These are phyloP conservation scores for Australoheros scitulus DNA, from an alignment of 2,113 vertebrate species.

Conservation along the genomic window DNA sequence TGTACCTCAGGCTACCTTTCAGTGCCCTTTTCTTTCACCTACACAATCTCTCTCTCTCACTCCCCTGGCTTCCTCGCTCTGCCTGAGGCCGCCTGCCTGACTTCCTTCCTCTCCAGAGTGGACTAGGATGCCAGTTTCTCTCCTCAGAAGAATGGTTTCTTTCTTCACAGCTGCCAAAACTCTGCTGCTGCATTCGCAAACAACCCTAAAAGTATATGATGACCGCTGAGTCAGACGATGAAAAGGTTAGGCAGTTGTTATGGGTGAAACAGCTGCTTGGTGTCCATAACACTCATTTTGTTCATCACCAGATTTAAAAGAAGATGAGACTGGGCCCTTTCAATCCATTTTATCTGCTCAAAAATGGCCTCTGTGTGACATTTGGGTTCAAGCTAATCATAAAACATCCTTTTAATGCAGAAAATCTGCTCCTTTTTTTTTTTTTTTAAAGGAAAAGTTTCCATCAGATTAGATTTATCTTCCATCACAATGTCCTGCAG, in stretches of 20 bases:
- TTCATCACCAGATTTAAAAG: background rate
- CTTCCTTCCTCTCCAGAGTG: slow-evolving; percentile 65
- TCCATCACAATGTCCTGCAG: background rate
- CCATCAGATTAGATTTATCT: background rate
- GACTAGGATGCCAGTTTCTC: slow-evolving; percentile 38
- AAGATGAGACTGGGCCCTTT: background rate
- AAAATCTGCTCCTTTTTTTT: background rate
- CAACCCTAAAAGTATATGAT: slow-evolving; percentile 18
- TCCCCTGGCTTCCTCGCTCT: background rate
- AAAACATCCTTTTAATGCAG: background rate
- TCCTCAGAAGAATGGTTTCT: slow-evolving; percentile 60
- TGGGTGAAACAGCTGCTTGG: background rate
- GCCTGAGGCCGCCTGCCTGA: slow-evolving; percentile 35
- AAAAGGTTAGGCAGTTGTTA: background rate
- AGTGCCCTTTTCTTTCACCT: background rate
- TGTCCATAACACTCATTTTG: background rate
- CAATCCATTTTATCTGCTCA: background rate
- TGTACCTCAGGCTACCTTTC: background rate
- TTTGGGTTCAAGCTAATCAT: rapidly evolving
- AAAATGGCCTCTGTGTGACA: background rate
- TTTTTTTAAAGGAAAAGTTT: background rate
- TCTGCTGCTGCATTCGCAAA: slow-evolving; percentile 31
- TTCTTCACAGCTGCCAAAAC: slow-evolving; percentile 64
- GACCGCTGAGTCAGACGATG: background rate
- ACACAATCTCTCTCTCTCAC: background rate